Percentiles rank a stretch among this genome's conserved stretches.
phyloP scores from a whole-genome alignment of 2,888 invertebrate species.

The Nomada ruficornis region DNA sequence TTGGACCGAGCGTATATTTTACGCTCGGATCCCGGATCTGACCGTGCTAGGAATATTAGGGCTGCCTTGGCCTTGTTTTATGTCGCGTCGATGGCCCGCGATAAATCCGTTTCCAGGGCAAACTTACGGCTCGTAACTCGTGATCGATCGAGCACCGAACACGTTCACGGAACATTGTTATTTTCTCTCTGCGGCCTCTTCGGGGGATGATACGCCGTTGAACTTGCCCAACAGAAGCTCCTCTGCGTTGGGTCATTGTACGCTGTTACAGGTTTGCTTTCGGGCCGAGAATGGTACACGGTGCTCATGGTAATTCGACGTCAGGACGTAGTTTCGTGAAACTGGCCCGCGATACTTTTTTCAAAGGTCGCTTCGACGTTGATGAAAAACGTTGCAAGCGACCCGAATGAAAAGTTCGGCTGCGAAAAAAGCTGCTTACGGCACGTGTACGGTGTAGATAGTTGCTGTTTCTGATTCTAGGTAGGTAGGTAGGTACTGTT shows the following conservation, averaged over 20 bases:
- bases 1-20: conserved; percentile 70
- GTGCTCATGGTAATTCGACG: neutral
- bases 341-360: conserved; percentile 27
- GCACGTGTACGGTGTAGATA: neutral
- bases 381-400: conserved; percentile 30
- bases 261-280: neutral
- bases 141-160: conserved; percentile 34
- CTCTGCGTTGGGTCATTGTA: neutral
- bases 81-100: conserved; percentile 38
- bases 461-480: neutral
- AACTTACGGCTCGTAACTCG: conserved; percentile 51
- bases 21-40: conserved; percentile 55
- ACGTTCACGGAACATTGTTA: conserved; percentile 1
- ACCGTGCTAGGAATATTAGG: conserved; percentile 69
- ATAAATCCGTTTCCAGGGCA: conserved; percentile 57
- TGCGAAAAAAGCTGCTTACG: neutral
- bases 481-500: neutral
- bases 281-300: neutral
- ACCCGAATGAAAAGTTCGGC: conserved; percentile 27
- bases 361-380: conserved; percentile 39
- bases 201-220: neutral
- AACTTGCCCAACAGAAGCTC: conserved; percentile 4
- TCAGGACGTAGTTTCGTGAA: conserved; percentile 29
- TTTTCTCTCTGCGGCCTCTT: neutral
- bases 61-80: conserved; percentile 46